Conservation (phyloP, 1,140 invertebrate species). For the Drosophila bocki region DNA sequence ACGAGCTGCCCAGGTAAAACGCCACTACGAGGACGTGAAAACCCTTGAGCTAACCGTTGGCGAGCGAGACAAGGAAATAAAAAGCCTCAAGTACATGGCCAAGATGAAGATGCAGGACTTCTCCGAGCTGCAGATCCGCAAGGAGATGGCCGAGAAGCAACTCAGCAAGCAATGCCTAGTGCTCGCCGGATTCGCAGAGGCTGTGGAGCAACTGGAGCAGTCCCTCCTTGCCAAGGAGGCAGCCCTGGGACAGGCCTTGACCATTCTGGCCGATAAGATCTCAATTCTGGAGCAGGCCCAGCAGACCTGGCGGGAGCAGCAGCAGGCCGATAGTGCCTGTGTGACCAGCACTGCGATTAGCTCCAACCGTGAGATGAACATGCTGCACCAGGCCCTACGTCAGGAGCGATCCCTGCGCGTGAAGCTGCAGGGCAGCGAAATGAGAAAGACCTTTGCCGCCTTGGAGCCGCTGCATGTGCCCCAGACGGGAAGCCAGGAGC, state of each 20-base stretch:
- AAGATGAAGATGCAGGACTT: constrained; percentile 97
- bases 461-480: constrained; percentile 74
- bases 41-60: constrained; percentile 92
- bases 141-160: constrained; percentile 97
- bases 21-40: constrained; percentile 95
- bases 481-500: constrained; percentile 15
- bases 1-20: constrained; percentile 92
- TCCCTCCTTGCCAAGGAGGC: constrained; percentile 60
- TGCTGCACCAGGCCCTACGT: constrained; percentile 66
- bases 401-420: constrained; percentile 62
- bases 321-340: constrained; percentile 55
- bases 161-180: constrained; percentile 90
- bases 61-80: constrained; percentile 94
- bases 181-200: constrained; percentile 56
- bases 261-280: constrained; percentile 55
- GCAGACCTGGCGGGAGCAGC: constrained; percentile 59
- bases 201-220: constrained; percentile 69
- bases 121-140: constrained; percentile 95
- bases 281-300: constrained; percentile 54
- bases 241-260: constrained; percentile 52
- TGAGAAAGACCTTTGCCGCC: constrained; percentile 50
- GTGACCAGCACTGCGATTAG: constrained; percentile 56
- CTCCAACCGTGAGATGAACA: constrained; percentile 62
- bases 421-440: constrained; percentile 44
- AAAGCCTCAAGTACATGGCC: constrained; percentile 92